phyloP scores from a whole-genome alignment of 2,797 vertebrate genomes.

The Pseudochaenichthys georgianus region DNA sequence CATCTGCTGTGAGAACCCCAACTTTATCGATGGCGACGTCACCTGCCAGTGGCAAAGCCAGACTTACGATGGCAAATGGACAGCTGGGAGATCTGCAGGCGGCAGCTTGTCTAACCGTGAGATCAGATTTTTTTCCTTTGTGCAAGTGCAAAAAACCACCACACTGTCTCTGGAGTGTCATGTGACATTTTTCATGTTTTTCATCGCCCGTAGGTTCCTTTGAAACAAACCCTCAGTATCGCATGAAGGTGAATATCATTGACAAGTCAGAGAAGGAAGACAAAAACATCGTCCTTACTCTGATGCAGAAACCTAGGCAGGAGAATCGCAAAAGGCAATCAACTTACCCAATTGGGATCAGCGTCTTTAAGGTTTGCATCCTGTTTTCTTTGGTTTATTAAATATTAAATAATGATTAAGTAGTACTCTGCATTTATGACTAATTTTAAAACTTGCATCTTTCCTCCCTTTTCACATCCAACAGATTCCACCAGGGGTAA shows the following conservation, averaged over 20 bases:
- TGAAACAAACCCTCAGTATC: slow-evolving; percentile 66
- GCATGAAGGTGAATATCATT: slow-evolving; percentile 46
- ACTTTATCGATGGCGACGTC: slow-evolving; percentile 64
- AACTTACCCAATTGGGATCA: slow-evolving; percentile 11
- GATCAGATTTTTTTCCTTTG: not conserved
- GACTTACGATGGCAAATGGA: slow-evolving; percentile 58
- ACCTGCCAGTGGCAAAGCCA: slow-evolving; percentile 63
- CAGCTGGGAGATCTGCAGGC: slow-evolving; percentile 39
- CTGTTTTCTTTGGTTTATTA: not conserved
- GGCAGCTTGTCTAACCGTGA: slow-evolving; percentile 33
- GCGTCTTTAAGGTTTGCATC: slow-evolving; percentile 47
- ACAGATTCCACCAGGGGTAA: slow-evolving; percentile 68
- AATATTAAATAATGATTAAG: not conserved
- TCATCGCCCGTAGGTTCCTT: slow-evolving; percentile 42
- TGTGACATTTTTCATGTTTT: not conserved
- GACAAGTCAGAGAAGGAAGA: slow-evolving; percentile 34
- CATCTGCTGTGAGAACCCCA: slow-evolving; percentile 70
- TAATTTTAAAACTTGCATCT: slow-evolving; percentile 1
- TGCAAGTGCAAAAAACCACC: not conserved
- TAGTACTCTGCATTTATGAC: not conserved
- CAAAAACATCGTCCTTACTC: slow-evolving; percentile 64
- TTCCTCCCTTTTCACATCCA: slow-evolving; percentile 25
- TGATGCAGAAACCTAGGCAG: slow-evolving; percentile 62
- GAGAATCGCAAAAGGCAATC: slow-evolving; percentile 4
- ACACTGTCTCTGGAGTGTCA: not conserved